Evolutionary conservation across 2,888 invertebrate species (phyloP).

Genomic region (Anarsia innoxiella): DNA sequence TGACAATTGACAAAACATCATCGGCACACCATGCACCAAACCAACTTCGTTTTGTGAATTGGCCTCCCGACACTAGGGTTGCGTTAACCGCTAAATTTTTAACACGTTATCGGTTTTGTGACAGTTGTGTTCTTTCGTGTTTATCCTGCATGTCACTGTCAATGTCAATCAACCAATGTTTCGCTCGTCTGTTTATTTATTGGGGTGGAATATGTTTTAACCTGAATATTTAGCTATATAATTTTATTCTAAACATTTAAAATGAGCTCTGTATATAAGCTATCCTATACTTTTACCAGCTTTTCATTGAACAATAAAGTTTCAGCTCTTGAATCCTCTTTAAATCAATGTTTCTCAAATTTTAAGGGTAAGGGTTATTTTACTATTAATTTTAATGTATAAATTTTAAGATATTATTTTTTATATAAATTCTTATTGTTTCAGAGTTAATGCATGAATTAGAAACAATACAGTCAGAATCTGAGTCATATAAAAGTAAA

Average conservation of each 20-base stretch:
- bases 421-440: conserved; percentile 15
- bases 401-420: neutral
- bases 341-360: conserved; percentile 35
- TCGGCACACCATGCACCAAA: no score
- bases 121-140: no score
- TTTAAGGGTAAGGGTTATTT: neutral
- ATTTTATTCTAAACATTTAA: neutral
- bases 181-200: no score
- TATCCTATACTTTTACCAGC: conserved; percentile 11
- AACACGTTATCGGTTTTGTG: no score
- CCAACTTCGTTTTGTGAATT: no score
- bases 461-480: conserved; percentile 35
- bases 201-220: no score
- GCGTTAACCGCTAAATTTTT: no score
- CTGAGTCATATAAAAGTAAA: conserved; percentile 36
- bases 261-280: neutral
- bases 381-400: neutral
- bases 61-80: no score
- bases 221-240: no score
- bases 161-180: no score
- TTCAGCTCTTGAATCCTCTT: conserved; percentile 35
- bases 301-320: conserved; percentile 34
- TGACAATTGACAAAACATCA: no score
- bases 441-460: conserved; percentile 49
- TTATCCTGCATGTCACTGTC: no score